These are phyloP conservation scores for Platycnemis pennipes DNA, from an alignment of 2,888 invertebrate genomes.

Conservation along the genomic window DNA sequence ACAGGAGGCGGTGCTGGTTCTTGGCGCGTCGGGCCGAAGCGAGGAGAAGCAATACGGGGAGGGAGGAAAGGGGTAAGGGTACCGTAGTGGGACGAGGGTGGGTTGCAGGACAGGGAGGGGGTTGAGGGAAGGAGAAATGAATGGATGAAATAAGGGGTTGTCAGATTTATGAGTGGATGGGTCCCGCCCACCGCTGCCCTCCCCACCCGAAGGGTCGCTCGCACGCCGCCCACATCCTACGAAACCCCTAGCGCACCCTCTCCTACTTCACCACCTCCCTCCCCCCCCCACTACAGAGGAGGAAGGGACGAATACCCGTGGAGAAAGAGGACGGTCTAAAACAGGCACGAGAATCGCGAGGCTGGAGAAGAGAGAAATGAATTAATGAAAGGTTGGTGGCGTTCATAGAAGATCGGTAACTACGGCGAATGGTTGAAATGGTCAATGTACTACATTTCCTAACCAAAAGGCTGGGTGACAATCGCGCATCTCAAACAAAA, in stretches of 20 bases:
- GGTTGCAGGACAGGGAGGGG: background rate
- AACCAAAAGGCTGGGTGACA: background rate
- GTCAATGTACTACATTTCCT: background rate
- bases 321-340: background rate
- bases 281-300: background rate
- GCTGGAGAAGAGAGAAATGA: background rate
- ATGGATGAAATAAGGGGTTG: constrained; percentile 64
- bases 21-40: constrained; percentile 10
- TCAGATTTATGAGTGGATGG: constrained; percentile 63
- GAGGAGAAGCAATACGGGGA: background rate
- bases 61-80: background rate
- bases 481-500: background rate
- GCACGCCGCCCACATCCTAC: background rate
- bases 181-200: constrained; percentile 36
- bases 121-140: background rate
- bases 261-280: background rate
- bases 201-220: background rate
- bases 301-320: background rate
- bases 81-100: background rate
- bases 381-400: background rate
- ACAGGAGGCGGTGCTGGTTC: constrained; percentile 25
- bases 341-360: background rate
- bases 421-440: background rate
- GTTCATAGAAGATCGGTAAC: background rate
- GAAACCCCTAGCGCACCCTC: background rate